Base-by-base conservation (phyloP, 2,888 invertebrate genomes). In the Salticus scenicus region DNA sequence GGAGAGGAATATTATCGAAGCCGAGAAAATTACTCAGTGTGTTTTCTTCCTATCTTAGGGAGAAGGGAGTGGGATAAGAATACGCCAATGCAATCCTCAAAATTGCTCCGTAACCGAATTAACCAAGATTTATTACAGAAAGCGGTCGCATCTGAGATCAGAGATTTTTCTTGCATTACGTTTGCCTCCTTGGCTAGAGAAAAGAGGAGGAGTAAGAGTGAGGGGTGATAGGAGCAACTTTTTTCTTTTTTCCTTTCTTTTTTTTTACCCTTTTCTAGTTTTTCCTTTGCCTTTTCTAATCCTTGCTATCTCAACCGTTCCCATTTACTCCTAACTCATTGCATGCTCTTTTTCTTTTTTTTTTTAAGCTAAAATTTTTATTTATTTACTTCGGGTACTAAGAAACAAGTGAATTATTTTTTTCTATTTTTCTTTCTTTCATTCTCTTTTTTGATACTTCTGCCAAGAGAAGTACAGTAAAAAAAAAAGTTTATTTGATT, bases 71-170 rank as follows among this genome's bases (percentile, higher is more conserved):
- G 28, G 20, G 63, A 33, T 33, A 27, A 51, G 71, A 37, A 71
- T 78, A 78, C 78, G 81, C 57, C 33, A 51, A 84, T 85, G 79
- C 85, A 85, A 85, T 85, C 85, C 79, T 64, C 70, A 85, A 85
- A 85, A 85, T 85, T 85, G 85, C 85, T 85, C 74, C 79, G 71
- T 85, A 85, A 85, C 85, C 51, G 79, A 85, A 80, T 85, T 85
- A 85, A 85, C 85, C 71, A 79, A 85, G 85, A 85, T 85, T 85
- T 85, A 85, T 85, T 85, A 80, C 70, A 64, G 79, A 85, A 75
- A 75, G 85, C 79, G 85, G 83, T 78, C 77, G 83, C 77, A 57
- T 73, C 77, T 83, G 83, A 77, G 77, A 73, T 77, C 83, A 73
- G 83, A 84, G 83, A 84, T 84, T 84, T 84, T 84, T 84, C 77